Base-by-base conservation (phyloP, 2,113 vertebrate species). In the Ranitomeya imitator region DNA sequence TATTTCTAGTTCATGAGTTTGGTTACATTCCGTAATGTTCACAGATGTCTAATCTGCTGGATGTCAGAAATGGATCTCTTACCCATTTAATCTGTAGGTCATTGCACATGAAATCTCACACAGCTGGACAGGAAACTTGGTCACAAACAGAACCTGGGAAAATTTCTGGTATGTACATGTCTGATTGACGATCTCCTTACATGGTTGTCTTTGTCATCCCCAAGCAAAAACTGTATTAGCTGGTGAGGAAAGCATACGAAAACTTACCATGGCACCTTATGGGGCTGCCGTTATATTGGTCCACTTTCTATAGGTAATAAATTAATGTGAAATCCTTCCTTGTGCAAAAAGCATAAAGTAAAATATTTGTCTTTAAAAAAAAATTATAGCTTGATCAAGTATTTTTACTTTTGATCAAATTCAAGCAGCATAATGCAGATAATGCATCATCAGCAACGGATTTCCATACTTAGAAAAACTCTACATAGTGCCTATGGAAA, bases 101-200 rank as follows among this genome's bases (percentile, higher is more conserved):
- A 98, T 99, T 87, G 98, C 97, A 21, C 98, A 99, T 91, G 98
- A 99, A 95, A 99, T 99, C 92, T 97, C 98, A 85, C 98, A 99
- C 91, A 99, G 98, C 92, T 99, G 98, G 98, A 99, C 97, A 1
- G 98, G 98, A 31, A 99, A 99, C 91, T 94, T 99, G 92, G 98
- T 99, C 90, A 99, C 98, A 92, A 99, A 98, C 92, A 96, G 95
- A 93, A 99, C 97, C 18, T 99, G 98, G 98, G 97, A 99, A 85
- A 96, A 99, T 92, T 99, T 99, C 93, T 99, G 98, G 98, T 99
- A 93, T 81, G 94, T 93, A 31, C 86, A 45, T 31, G 18, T 45
- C 26, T 45, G 54, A 65, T 16, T 83, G 60, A n/a, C 21, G 13
- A 51, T 67, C 45, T 69, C 82, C 51, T 23, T 71, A 69, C 18